Conservation (phyloP, 2,113 vertebrate species). For the Chunga burmeisteri region DNA sequence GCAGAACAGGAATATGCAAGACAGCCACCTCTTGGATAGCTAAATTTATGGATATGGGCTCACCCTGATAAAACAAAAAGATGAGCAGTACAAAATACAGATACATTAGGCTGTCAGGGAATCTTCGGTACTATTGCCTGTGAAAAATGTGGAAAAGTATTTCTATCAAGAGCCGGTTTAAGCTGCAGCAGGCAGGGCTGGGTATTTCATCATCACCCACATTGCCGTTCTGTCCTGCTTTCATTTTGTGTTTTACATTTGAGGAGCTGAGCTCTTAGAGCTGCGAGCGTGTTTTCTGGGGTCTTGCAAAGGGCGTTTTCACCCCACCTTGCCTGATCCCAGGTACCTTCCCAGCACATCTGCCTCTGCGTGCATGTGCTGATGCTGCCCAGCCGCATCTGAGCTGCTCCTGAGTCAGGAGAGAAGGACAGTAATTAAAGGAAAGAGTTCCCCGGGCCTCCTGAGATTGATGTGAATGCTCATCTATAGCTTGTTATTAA, state of each 20-base stretch:
- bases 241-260: not conserved
- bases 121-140: not conserved
- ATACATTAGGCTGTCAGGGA: not conserved
- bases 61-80: not conserved
- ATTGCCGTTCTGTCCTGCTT: not conserved
- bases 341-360: too few relatives aligned
- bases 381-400: not conserved
- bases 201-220: not conserved
- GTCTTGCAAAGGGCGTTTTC: not conserved
- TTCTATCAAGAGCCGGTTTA: not conserved
- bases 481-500: not conserved
- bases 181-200: not conserved
- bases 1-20: not conserved
- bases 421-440: not conserved
- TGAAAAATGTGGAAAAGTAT: not conserved
- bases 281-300: rapidly evolving
- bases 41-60: not conserved
- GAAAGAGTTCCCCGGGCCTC: not conserved
- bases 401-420: not conserved
- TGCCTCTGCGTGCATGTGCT: not conserved
- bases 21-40: not conserved
- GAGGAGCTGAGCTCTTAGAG: not conserved
- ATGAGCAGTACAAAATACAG: rapidly evolving
- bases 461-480: not conserved
- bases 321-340: rapidly evolving